These are phyloP conservation scores for Agrotis segetum DNA, from an alignment of 2,888 invertebrate species.

Conservation along the genomic window DNA sequence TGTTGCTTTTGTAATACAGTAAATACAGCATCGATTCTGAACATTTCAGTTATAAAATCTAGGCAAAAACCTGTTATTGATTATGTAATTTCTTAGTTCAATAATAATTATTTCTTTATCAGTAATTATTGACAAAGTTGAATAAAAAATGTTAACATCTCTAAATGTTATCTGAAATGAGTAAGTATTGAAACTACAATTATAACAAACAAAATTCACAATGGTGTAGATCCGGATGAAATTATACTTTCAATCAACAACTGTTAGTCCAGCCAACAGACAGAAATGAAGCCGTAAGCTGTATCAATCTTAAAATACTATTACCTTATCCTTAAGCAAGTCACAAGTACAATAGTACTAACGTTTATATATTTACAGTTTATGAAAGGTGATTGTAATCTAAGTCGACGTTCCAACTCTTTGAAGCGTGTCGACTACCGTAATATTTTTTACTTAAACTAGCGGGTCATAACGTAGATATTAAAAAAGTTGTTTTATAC, in stretches of 20 bases:
- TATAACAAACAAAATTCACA: too few relatives aligned
- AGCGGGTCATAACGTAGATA: conserved; percentile 64
- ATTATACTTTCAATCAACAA: conserved; percentile 10
- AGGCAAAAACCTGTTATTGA: too few relatives aligned
- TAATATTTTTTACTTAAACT: conserved; percentile 70
- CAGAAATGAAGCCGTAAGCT: conserved; percentile 6
- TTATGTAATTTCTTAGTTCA: too few relatives aligned
- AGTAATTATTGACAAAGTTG: too few relatives aligned
- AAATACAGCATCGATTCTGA: too few relatives aligned
- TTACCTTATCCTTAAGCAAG: conserved; percentile 32
- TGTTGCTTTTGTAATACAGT: too few relatives aligned
- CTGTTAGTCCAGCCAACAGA: not conserved
- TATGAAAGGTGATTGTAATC: conserved; percentile 73
- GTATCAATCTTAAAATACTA: conserved; percentile 29
- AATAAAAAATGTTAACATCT: too few relatives aligned
- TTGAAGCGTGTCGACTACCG: conserved; percentile 73
- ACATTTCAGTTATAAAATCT: not conserved
- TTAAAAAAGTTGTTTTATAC: conserved; percentile 63
- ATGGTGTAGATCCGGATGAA: conserved; percentile 1
- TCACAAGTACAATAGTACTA: conserved; percentile 38
- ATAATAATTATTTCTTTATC: too few relatives aligned
- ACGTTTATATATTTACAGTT: conserved; percentile 63
- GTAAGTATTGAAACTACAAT: too few relatives aligned
- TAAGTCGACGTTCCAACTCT: conserved; percentile 69
- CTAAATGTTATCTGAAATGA: too few relatives aligned